These are phyloP conservation scores for Lagopus leucura DNA, from an alignment of 2,113 vertebrate genomes.

Conservation along the genomic window DNA sequence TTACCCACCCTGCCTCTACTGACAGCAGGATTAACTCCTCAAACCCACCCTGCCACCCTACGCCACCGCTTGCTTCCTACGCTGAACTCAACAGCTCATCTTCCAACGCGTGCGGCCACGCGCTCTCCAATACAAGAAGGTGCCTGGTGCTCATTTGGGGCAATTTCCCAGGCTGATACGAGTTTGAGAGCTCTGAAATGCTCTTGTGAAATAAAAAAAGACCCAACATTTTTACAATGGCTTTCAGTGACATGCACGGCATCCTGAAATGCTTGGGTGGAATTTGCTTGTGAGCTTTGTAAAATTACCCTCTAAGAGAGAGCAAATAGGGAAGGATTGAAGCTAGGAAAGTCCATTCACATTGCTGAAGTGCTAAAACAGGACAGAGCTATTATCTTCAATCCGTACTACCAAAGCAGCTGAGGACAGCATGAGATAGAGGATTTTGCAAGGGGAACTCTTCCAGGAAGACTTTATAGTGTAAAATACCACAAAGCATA, in stretches of 20 bases:
- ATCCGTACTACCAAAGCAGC: not conserved
- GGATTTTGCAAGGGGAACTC: not conserved
- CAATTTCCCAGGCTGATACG: not conserved
- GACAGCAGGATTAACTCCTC: not conserved
- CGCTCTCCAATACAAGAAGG: not conserved
- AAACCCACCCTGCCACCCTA: not conserved
- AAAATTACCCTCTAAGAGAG: not conserved
- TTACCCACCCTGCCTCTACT: not conserved
- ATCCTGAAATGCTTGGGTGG: not conserved
- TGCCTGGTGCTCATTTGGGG: not conserved
- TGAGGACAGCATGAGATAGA: not conserved
- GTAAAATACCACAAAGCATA: not conserved
- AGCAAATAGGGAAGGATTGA: not conserved
- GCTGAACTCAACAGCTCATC: not conserved
- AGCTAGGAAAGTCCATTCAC: not conserved
- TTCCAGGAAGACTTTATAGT: not conserved
- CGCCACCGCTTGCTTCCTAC: not conserved
- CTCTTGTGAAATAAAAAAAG: not conserved
- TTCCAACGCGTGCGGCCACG: accelerated
- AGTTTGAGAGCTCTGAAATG: slow-evolving; percentile 9
- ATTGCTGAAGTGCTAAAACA: not conserved
- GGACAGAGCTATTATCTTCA: not conserved
- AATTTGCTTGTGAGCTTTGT: not conserved
- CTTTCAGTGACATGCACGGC: not conserved
- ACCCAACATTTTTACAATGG: not conserved